phyloP scores from a whole-genome alignment of 1,140 invertebrate species.

The Fopius arisanus region DNA sequence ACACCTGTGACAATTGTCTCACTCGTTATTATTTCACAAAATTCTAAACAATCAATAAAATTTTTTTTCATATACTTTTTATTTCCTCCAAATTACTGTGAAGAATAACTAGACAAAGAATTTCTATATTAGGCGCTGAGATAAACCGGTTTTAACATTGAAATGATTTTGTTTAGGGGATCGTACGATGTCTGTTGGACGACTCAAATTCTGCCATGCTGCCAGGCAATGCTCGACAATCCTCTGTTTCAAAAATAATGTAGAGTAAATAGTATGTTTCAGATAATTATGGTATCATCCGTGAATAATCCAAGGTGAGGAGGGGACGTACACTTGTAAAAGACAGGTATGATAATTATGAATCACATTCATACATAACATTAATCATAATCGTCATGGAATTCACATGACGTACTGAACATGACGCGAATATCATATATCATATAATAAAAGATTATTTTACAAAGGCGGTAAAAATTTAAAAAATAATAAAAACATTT shows the following conservation, averaged over 20 bases:
- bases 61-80: no score
- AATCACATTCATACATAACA: background rate
- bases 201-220: background rate
- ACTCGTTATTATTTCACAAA: conserved; percentile 15
- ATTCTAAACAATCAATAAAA: background rate
- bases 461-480: no score
- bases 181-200: background rate
- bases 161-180: background rate
- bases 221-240: background rate
- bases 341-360: background rate
- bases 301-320: background rate
- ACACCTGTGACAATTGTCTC: conserved; percentile 24
- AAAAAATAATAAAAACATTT: no score
- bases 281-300: background rate
- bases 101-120: background rate
- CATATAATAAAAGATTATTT: no score
- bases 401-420: no score
- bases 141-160: background rate
- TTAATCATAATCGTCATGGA: no score
- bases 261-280: background rate
- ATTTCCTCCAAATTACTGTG: no score
- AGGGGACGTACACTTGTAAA: background rate
- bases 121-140: background rate
- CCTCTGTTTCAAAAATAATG: background rate
- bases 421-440: no score